Evolutionary conservation across 2,113 vertebrate genomes (phyloP), one percentile per base, ranked within the genome.

Genomic region (Struthio camelus): DNA sequence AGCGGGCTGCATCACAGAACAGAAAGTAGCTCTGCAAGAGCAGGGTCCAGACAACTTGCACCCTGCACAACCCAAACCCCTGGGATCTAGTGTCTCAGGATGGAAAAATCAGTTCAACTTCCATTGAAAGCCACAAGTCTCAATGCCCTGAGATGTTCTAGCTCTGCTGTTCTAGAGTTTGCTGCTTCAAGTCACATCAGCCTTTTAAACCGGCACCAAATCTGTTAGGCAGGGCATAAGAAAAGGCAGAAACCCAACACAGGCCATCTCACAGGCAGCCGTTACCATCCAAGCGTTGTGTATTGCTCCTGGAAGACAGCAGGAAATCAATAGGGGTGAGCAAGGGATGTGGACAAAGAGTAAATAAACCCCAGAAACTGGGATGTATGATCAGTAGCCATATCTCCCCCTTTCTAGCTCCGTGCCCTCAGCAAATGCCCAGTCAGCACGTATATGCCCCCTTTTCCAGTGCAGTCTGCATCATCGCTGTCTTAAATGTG

Each of bases 361-460:
- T 2, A 83, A 66, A 72, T 36, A 71, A 79, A 22, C 5, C 48
- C 51, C 44, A 18, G 44, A 53, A 81, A 7, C 4, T 0, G 0
- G 36, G 48, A 64, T 14, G 12, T 22, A 16, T 11, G 50, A 64
- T 38, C 71, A 56, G 58, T 5, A 61, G 36, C 75, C 56, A 27
- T 24, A 42, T 67, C 53, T 36, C 54, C 27, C 50, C 23, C 22
- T 30, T 1, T 2, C 32, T 3, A 80, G 71, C 80, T 70, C 50
- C 34, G 67, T 40, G 65, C 32, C 28, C 36, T 40, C 67, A 46
- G 38, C 3, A 24, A 36, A 38, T 24, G 48, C 80, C 75, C 78
- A 71, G 22, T 8, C 78, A 54, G 25, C 2, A 10, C 30, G 24
- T 5, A 3, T 4, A 59, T 46, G n/a, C 51, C 3, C 10, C 27